Evolutionary conservation across 2,797 vertebrate genomes (phyloP).

Genomic region (Ctenopoma multispine): DNA sequence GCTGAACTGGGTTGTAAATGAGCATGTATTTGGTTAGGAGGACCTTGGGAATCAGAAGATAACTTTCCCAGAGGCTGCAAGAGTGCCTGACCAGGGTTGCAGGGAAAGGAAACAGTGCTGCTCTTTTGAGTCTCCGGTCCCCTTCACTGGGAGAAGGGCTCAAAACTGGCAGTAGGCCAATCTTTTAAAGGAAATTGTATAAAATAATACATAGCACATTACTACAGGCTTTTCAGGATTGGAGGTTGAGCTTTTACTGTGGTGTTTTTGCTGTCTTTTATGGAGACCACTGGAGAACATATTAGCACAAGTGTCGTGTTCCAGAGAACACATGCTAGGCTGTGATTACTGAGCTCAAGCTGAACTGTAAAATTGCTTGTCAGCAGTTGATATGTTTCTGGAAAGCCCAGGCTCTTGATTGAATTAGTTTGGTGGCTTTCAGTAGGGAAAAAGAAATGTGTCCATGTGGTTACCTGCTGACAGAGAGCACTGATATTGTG

Average conservation of each 20-base stretch:
- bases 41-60: constrained; percentile 63
- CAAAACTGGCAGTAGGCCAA: constrained; percentile 49
- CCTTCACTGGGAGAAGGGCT: constrained; percentile 44
- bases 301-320: constrained; percentile 81
- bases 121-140: constrained; percentile 30
- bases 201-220: constrained; percentile 74
- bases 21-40: constrained; percentile 68
- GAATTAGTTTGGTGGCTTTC: constrained; percentile 80
- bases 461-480: constrained; percentile 75
- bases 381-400: constrained; percentile 83
- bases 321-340: constrained; percentile 77
- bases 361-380: constrained; percentile 82
- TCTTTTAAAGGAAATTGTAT: constrained; percentile 67
- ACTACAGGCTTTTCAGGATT: constrained; percentile 53
- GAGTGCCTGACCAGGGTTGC: constrained; percentile 12
- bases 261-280: constrained; percentile 70
- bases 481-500: constrained; percentile 57
- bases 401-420: constrained; percentile 76
- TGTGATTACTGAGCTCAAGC: constrained; percentile 79
- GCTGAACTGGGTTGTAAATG: constrained; percentile 77
- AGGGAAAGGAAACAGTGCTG: constrained; percentile 34
- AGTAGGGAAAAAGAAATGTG: constrained; percentile 68
- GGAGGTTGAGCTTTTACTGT: constrained; percentile 64
- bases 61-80: constrained; percentile 64
- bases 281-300: constrained; percentile 75